Conservation (phyloP, 1,140 invertebrate species). For the Oreohelix idahoensis region DNA sequence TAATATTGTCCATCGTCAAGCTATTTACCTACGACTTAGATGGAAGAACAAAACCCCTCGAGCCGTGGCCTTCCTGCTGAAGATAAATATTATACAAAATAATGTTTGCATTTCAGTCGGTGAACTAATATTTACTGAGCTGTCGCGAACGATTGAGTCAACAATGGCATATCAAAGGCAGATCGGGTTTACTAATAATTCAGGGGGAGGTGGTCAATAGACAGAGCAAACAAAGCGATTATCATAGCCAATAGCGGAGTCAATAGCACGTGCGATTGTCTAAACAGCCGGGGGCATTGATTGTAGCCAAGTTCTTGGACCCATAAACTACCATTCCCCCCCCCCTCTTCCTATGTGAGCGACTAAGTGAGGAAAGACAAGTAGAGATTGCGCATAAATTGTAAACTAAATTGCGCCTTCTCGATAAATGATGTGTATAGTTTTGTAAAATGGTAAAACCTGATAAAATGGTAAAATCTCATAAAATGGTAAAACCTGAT, state of each 20-base stretch:
- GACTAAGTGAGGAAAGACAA: too few relatives aligned
- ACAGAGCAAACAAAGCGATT: slow-evolving; percentile 32
- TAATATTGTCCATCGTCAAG: background rate
- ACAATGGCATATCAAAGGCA: slow-evolving; percentile 35
- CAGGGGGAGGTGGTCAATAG: background rate
- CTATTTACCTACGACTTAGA: background rate
- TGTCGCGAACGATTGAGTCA: slow-evolving; percentile 46
- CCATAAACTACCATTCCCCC: background rate
- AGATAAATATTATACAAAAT: slow-evolving; percentile 48
- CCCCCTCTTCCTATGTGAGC: too few relatives aligned
- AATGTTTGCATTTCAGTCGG: slow-evolving; percentile 36
- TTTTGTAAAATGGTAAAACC: too few relatives aligned
- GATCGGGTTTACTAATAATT: slow-evolving; percentile 8
- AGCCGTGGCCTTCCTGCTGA: slow-evolving; percentile 27
- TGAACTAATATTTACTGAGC: slow-evolving; percentile 40
- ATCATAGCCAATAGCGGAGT: slow-evolving; percentile 11
- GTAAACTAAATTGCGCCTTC: too few relatives aligned
- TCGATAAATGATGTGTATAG: too few relatives aligned
- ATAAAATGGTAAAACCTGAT: too few relatives aligned
- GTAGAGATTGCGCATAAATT: too few relatives aligned
- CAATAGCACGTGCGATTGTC: slow-evolving; percentile 41
- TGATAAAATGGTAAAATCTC: too few relatives aligned
- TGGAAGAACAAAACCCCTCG: slow-evolving; percentile 4
- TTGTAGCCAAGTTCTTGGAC: slow-evolving; percentile 13
- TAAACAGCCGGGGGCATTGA: slow-evolving; percentile 41